Evolutionary conservation across 2,113 vertebrate species (phyloP), one percentile per base, ranked within the genome.

Genomic region (Empidonax alnorum): DNA sequence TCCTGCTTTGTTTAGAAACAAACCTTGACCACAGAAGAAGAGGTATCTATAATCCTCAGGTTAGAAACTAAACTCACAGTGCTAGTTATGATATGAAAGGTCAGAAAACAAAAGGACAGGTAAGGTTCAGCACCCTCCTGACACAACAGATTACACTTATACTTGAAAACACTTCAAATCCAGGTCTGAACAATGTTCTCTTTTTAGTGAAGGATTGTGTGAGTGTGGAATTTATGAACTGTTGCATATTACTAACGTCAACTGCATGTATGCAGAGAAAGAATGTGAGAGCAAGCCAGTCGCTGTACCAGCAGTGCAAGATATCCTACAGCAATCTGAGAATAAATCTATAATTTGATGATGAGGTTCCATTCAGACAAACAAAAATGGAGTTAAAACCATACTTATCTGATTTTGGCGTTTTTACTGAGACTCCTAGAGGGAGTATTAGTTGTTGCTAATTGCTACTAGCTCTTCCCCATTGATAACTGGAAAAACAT

Each of bases 351-450:
- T 68, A 53, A 81, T 74, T 69, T 74, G 53, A 82, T 0, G 0
- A 65, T 62, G 22, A 76, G 39, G 27, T 7, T 90, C 44, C 47
- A 82, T n/a, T 85, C 79, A 90, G 53, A 10, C 67, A 79, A 90
- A 90, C 4, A 30, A 55, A 91, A 87, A 31, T 1, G 55, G 37
- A 78, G 47, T 52, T 75, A 87, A 90, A 93, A 78, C 69, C 46
- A 87, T 66, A 69, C 28, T 79, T 92, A 86, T 7, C 59, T 46
- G n/a, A 69, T 95, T 87, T 52, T 58, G 33, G 13, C 31, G 33
- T 71, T 93, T 89, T 84, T 46, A 77, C 17, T 58, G n/a, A 87
- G 71, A 59, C 28, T 89, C 74, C 22, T 21, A 71, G 91, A 59
- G 77, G 81, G 6, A 84, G 6, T 42, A 58, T 78, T 77, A 86